Conservation (phyloP, 2,888 invertebrate genomes). For the Eupeodes latifasciatus region DNA sequence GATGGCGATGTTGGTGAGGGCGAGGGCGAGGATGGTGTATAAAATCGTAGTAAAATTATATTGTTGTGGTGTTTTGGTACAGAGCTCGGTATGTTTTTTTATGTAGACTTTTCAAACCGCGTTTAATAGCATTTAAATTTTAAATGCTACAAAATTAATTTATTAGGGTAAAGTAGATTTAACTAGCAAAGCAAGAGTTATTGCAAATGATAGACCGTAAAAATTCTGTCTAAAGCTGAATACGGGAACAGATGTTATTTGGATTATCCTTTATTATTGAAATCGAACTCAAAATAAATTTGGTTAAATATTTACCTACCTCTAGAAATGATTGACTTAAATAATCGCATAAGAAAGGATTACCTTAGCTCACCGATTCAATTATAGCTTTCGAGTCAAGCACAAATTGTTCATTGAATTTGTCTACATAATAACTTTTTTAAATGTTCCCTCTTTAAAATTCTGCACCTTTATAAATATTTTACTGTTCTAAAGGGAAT, state of each 20-base stretch:
- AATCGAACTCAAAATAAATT: too few species aligned
- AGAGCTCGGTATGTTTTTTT: constrained; percentile 13
- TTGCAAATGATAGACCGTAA: background rate
- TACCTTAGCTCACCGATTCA: too few species aligned
- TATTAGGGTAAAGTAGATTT: constrained; percentile 54
- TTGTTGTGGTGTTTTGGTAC: constrained; percentile 15
- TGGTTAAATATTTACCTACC: too few species aligned
- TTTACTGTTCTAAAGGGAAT: too few species aligned
- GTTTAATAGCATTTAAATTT: constrained; percentile 61
- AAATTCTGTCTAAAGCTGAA: background rate
- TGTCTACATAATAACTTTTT: too few species aligned
- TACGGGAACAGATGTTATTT: background rate
- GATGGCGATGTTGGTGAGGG: too few species aligned
- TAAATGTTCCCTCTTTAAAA: too few species aligned
- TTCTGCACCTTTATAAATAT: too few species aligned
- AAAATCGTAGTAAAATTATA: constrained; percentile 61
- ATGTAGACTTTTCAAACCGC: constrained; percentile 20
- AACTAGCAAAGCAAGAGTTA: constrained; percentile 1
- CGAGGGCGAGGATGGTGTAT: background rate
- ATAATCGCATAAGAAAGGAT: too few species aligned
- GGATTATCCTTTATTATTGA: background rate
- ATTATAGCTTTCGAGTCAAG: too few species aligned
- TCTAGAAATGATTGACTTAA: too few species aligned
- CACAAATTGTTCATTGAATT: too few species aligned
- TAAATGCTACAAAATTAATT: constrained; percentile 63